Percentiles rank a stretch among this genome's conserved stretches.
phyloP scores from a whole-genome alignment of 2,888 invertebrate species.

The Lysandra coridon region DNA sequence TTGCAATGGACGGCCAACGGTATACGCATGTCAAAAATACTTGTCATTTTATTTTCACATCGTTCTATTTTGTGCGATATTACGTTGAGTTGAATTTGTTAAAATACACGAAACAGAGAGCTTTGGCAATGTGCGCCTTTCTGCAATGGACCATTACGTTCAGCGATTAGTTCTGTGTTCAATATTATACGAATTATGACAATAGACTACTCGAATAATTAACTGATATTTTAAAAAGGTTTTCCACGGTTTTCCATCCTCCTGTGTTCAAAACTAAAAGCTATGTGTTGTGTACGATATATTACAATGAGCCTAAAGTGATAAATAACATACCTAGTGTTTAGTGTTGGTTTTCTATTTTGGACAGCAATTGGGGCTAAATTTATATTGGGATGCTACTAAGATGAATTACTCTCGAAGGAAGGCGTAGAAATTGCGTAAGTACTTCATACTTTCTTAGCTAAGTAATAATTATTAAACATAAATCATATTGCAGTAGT shows the following conservation, averaged over 20 bases:
- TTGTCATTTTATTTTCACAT: slow-evolving; percentile 69
- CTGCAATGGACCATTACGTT: slow-evolving; percentile 55
- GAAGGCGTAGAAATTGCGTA: slow-evolving; percentile 68
- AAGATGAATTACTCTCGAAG: slow-evolving; percentile 61
- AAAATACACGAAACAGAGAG: slow-evolving; percentile 60
- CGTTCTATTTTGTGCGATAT: slow-evolving; percentile 73
- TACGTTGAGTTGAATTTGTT: slow-evolving; percentile 66
- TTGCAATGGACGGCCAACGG: slow-evolving; percentile 44
- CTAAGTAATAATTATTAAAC: slow-evolving; percentile 16
- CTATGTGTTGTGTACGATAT: slow-evolving; percentile 43
- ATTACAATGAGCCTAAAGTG: slow-evolving; percentile 55
- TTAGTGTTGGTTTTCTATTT: slow-evolving; percentile 67
- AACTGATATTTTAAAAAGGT: slow-evolving; percentile 50
- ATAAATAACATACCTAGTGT: slow-evolving; percentile 52
- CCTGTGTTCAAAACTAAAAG: slow-evolving; percentile 32
- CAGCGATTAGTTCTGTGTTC: slow-evolving; percentile 53
- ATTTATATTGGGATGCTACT: slow-evolving; percentile 57
- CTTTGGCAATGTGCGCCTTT: slow-evolving; percentile 57
- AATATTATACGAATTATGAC: slow-evolving; percentile 41
- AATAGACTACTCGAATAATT: slow-evolving; percentile 47
- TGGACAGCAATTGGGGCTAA: slow-evolving; percentile 66
- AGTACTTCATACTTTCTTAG: slow-evolving; percentile 51
- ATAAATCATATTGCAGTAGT: not conserved
- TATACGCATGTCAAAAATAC: slow-evolving; percentile 77
- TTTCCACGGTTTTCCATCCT: slow-evolving; percentile 56